Evolutionary conservation across 2,888 invertebrate species (phyloP), one percentile per base, ranked within the genome.

Genomic region (Hybos culiciformis): DNA sequence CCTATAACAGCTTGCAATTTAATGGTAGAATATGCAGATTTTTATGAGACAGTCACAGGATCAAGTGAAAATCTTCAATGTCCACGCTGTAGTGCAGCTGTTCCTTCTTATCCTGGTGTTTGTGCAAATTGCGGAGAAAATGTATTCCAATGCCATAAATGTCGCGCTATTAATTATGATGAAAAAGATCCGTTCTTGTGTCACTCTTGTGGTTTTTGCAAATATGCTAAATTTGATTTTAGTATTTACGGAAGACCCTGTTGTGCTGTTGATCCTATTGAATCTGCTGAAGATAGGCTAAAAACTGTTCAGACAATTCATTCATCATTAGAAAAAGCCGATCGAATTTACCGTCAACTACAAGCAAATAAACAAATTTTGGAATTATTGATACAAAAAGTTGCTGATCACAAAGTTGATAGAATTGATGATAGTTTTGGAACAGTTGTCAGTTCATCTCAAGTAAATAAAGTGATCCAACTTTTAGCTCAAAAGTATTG

Each of bases 141-240:
- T 63, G 97, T 97, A 1, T 97, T 91, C 70, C 98, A 98, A 59
- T 98, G 97, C 58, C 94, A 96, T 70, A 97, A 97, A 69, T 98
- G 97, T 58, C 83, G 93, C 19, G 92, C 96, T 0, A 98, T 98
- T 54, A 97, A 98, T 68, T 97, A 97, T 66, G 96, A 96, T 63
- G 96, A 97, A 63, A 93, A 94, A 63, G 97, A 97, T 68, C 97
- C 97, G 1, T 98, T 97, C 76, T 70, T 98, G 19, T 98, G 98
- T 61, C 96, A 96, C 67, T 87, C 94, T 5, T 98, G 98, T 67
- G 97, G 97, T 2, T 97, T 93, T 70, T 98, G 97, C 71, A 97
- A 97, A 69, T 97, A 97, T 67, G 97, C 96, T 26, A 94, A 97
- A 68, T 96, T 97, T 64, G 97, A 98, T 68, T 91, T 93, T 67